Evolutionary conservation across 2,113 vertebrate species (phyloP).

Genomic region (Setophaga petechia): DNA sequence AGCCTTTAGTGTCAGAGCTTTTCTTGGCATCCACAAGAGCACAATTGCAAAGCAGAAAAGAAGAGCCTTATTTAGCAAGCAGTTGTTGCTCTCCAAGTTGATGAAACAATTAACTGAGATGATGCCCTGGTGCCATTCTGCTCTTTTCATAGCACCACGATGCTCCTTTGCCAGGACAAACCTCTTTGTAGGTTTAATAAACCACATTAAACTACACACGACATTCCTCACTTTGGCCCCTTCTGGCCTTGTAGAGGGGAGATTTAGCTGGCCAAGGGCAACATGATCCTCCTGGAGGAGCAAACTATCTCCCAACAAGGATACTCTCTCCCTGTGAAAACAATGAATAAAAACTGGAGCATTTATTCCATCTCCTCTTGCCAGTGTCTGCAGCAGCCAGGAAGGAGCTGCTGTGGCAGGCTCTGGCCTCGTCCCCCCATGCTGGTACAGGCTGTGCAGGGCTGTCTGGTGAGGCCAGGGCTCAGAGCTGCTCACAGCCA

Average conservation of each 20-base stretch:
- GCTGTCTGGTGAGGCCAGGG: neutral
- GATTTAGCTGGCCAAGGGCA: neutral
- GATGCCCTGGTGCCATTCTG: neutral
- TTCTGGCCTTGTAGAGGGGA: accelerated
- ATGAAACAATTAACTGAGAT: conserved; percentile 43
- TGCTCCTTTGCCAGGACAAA: neutral
- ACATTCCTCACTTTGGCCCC: neutral
- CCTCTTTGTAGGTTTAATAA: neutral
- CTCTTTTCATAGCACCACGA: neutral
- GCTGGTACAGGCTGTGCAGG: neutral
- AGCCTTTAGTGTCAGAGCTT: neutral
- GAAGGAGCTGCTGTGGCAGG: neutral
- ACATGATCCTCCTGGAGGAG: neutral
- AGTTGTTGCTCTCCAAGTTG: neutral
- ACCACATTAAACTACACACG: neutral
- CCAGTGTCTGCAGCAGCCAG: neutral
- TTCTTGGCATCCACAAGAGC: conserved; percentile 38
- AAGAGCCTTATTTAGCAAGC: conserved; percentile 10
- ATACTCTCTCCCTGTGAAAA: neutral
- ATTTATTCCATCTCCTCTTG: neutral
- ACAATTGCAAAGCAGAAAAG: conserved; percentile 38
- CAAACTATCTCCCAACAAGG: neutral
- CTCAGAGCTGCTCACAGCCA: neutral
- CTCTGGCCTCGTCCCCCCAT: neutral
- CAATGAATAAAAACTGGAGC: neutral